Percentiles rank a stretch among this genome's conserved stretches.
These are phyloP conservation scores for Piaya cayana DNA, from an alignment of 2,113 vertebrate species.

Conservation along the genomic window DNA sequence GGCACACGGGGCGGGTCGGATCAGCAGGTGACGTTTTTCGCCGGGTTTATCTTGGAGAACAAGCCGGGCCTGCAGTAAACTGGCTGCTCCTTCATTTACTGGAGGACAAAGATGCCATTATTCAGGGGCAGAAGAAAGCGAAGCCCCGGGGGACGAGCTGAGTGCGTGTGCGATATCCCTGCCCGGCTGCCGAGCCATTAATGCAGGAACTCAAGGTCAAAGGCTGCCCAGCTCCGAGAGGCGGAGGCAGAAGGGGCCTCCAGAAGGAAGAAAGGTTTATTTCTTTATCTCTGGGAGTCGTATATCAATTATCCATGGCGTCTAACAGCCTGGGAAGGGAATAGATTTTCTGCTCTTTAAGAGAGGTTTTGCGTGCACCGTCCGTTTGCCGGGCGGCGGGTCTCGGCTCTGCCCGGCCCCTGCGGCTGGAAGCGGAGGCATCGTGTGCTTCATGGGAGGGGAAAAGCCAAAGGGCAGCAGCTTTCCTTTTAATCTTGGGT, in stretches of 20 bases:
- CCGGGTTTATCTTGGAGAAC: conserved; percentile 9
- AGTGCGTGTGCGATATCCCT: not conserved
- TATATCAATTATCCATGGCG: conserved; percentile 1
- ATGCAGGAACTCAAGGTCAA: not conserved
- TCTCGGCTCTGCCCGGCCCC: not conserved
- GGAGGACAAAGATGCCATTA: conserved; percentile 26
- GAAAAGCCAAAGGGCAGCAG: not conserved
- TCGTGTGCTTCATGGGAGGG: not conserved
- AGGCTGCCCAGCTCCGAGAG: not conserved
- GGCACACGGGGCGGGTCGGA: not conserved
- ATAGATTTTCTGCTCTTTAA: not conserved
- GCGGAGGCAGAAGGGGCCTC: not conserved
- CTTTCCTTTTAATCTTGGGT: not conserved
- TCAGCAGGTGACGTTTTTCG: conserved; percentile 40
- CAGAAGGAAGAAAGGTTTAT: not conserved
- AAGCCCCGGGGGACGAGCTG: not conserved
- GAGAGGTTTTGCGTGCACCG: not conserved
- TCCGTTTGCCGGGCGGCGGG: not conserved
- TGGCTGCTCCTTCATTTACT: not conserved
- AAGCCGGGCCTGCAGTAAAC: conserved; percentile 18
- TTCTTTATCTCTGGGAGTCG: not conserved
- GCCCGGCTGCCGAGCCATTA: not conserved
- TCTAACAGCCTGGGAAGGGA: not conserved
- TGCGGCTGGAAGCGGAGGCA: not conserved
- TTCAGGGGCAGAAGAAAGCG: not conserved